Base-by-base conservation (phyloP, 2,888 invertebrate genomes). In the Schizotus pectinicornis region DNA sequence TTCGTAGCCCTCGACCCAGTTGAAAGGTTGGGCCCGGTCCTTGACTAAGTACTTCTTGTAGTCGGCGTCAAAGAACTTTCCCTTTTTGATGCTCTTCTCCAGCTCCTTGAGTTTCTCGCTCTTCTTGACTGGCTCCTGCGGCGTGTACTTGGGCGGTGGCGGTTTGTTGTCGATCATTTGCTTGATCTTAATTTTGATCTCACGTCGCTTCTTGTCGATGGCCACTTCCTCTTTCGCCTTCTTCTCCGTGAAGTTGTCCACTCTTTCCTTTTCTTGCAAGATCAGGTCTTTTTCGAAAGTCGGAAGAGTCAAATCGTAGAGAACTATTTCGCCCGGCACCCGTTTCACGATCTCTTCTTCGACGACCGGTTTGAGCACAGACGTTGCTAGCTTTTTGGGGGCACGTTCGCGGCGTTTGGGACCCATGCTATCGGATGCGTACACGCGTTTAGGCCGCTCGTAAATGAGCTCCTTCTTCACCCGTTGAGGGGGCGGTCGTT, bases 1-100 rank as follows among this genome's bases (percentile, higher is more conserved):
- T 55, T 75, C 74, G 65, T 72, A 72, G 5, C 72, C 66, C 53
- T 77, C 75, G 53, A 68, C 36, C 78, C 78, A 78, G 69, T 75
- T 69, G 58, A 71, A 66, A 31, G 61, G 59, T 54, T 61, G 57
- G 52, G 60, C 51, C 43, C 65, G 59, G 9, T 72, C 69, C 53
- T 75, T 75, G 34, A 56, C 69, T 47, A 79, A 60, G 57, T 69
- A 79, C 62, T 78, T 77, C 51, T 78, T 79, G 54, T 80, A 67
- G 63, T 79, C 79, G 32, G 70, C 71, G 35, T 76, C 74, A 60
- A 80, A 77, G 59, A 79, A 80, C 39, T 70, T 75, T 31, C 80
- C 80, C 46, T 69, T 71, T 65, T 74, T 77, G 45, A 80, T 79
- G 58, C 71, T 77, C 35, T 70, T 70, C 64, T 80, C 79, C 33